phyloP scores from a whole-genome alignment of 2,888 invertebrate species.

The Polydrusus pterygomalis region DNA sequence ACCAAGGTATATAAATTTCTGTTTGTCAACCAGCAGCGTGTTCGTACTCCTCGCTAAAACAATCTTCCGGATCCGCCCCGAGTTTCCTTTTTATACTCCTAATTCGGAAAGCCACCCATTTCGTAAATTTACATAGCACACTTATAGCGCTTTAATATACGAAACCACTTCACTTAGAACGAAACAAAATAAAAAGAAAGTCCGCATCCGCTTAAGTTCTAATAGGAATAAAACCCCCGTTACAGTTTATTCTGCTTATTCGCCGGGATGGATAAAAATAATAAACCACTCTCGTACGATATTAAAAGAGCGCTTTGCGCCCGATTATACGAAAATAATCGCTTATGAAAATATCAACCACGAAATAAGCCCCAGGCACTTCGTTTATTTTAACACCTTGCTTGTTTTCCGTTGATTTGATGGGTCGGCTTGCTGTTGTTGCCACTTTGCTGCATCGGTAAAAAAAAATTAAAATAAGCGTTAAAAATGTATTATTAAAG shows the following conservation, averaged over 20 bases:
- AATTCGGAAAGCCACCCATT: slow-evolving; percentile 38
- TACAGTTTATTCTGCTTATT: slow-evolving; percentile 55
- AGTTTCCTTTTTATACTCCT: slow-evolving; percentile 38
- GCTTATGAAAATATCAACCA: slow-evolving; percentile 69
- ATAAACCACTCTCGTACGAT: slow-evolving; percentile 69
- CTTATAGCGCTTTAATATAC: slow-evolving; percentile 53
- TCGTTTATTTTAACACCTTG: slow-evolving; percentile 52
- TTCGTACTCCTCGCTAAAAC: not conserved
- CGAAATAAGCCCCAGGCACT: slow-evolving; percentile 62
- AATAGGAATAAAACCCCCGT: slow-evolving; percentile 55
- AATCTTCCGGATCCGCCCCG: slow-evolving; percentile 24
- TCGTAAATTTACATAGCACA: slow-evolving; percentile 47
- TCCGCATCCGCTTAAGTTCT: slow-evolving; percentile 53
- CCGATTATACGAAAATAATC: slow-evolving; percentile 70
- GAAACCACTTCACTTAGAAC: slow-evolving; percentile 48
- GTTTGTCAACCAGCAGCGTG: too few relatives aligned
- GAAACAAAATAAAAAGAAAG: slow-evolving; percentile 53
- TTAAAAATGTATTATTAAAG: too few relatives aligned
- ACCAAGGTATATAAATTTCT: too few relatives aligned
- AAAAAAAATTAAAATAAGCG: not conserved
- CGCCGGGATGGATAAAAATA: slow-evolving; percentile 66
- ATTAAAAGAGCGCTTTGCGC: slow-evolving; percentile 68
- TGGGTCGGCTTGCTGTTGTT: slow-evolving; percentile 14
- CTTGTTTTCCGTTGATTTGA: slow-evolving; percentile 49
- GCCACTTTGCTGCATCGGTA: not conserved